Evolutionary conservation across 2,113 vertebrate genomes (phyloP), one percentile per base, ranked within the genome.

Genomic region (Corynorhinus townsendii): DNA sequence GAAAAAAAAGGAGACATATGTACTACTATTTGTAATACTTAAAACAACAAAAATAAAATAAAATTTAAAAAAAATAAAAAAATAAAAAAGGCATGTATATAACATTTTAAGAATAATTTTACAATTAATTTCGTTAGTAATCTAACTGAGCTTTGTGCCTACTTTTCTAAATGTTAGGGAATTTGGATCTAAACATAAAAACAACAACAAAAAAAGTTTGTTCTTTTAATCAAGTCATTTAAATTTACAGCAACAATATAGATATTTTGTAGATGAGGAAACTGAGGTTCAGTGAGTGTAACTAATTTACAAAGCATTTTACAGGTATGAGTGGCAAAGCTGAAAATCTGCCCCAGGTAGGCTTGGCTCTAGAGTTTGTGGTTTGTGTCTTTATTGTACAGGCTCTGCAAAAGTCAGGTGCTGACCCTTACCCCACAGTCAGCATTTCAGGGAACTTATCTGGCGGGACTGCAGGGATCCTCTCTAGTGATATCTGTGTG

Each of bases 81-180:
- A n/a, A n/a, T 45, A 19, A 4, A 59, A 79, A 59, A 81, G 26
- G 1, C 24, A 20, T 71, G 15, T 47, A 19, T 86, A 88, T 84
- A 76, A 68, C 30, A 75, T 52, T 84, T 76, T 62, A 93, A 56
- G 12, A 89, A 85, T 75, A 45, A 43, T 68, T 83, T 90, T 40
- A 79, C 8, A 15, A 40, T 72, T 40, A 33, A 73, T 59, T 71
- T 76, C 12, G 68, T 84, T 11, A 91, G 47, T 71, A 14, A 68
- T 76, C 62, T 73, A 47, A 82, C 38, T 68, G n/a, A 59, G 28
- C 2, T 52, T 92, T 45, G 24, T 43, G 66, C 7, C 5, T 89
- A 40, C 62, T 82, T 76, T 87, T 68, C 52, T 84, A 91, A 75
- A 62, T 68, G 26, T 6, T 76, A 76, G 28, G 15, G 86, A 49